Conservation (phyloP, 2,113 vertebrate genomes). For the Gorsachius goisagi region DNA sequence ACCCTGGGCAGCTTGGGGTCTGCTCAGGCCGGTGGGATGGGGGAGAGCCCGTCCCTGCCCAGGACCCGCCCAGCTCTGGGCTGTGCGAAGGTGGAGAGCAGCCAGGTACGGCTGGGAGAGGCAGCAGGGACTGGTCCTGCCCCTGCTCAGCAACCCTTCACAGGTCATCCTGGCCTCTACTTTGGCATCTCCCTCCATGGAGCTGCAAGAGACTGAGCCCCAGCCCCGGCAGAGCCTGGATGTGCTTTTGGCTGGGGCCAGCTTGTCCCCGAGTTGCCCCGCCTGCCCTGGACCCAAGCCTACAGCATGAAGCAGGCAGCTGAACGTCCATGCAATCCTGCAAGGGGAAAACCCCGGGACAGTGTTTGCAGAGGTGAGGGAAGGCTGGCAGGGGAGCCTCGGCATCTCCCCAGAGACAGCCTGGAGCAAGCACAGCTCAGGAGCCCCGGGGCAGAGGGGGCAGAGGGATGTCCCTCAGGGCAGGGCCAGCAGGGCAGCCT, state of each 20-base stretch:
- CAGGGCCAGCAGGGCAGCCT: not conserved
- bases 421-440: not conserved
- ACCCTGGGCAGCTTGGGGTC: not conserved
- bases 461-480: not conserved
- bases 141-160: not conserved
- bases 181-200: not conserved
- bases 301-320: fast-evolving
- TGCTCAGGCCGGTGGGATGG: not conserved
- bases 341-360: fast-evolving
- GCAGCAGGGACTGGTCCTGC: not conserved
- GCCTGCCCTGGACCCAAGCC: not conserved
- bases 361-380: not conserved
- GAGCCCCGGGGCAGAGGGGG: fast-evolving
- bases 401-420: not conserved
- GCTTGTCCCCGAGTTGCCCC: not conserved
- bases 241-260: not conserved
- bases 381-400: not conserved
- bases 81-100: not conserved
- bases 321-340: not conserved
- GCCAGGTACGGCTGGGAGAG: not conserved
- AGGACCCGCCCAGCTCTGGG: not conserved
- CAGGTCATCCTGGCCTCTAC: not conserved
- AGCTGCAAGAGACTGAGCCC: not conserved
- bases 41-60: not conserved
- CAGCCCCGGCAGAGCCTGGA: not conserved